Evolutionary conservation across 2,113 vertebrate species (phyloP).

Genomic region (Climacteris rufus): DNA sequence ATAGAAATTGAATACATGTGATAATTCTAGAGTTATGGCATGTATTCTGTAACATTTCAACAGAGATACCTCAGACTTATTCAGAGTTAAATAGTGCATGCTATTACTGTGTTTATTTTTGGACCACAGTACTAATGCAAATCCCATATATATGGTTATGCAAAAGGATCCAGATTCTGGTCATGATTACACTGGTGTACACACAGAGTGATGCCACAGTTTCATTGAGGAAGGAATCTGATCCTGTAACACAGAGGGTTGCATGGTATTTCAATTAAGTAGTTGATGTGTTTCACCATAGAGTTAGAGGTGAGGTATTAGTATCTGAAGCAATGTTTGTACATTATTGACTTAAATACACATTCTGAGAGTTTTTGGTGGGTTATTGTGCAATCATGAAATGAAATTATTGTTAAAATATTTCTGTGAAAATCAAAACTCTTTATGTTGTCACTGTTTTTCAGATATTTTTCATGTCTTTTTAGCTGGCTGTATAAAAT

Average conservation of each 20-base stretch:
- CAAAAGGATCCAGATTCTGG: conserved; percentile 18
- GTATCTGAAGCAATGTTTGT: not conserved
- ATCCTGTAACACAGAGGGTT: not conserved
- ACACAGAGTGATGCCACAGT: not conserved
- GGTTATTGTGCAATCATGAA: not conserved
- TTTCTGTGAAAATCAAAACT: not conserved
- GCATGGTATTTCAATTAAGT: not conserved
- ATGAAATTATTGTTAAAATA: not conserved
- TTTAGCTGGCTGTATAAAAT: not conserved
- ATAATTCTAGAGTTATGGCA: not conserved
- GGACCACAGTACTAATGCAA: not conserved
- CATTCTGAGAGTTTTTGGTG: not conserved
- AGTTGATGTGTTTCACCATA: not conserved
- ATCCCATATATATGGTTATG: not conserved
- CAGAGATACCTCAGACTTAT: not conserved
- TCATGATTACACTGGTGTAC: not conserved
- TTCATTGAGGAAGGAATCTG: not conserved
- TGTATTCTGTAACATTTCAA: not conserved
- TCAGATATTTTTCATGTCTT: not conserved
- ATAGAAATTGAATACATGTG: not conserved
- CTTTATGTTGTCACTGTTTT: not conserved
- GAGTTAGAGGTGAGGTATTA: not conserved
- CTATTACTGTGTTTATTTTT: conserved; percentile 1
- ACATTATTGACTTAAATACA: not conserved
- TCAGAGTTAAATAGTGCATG: not conserved